These are phyloP conservation scores for Tiaroga cobitis DNA, from an alignment of 2,797 vertebrate species.

Conservation along the genomic window DNA sequence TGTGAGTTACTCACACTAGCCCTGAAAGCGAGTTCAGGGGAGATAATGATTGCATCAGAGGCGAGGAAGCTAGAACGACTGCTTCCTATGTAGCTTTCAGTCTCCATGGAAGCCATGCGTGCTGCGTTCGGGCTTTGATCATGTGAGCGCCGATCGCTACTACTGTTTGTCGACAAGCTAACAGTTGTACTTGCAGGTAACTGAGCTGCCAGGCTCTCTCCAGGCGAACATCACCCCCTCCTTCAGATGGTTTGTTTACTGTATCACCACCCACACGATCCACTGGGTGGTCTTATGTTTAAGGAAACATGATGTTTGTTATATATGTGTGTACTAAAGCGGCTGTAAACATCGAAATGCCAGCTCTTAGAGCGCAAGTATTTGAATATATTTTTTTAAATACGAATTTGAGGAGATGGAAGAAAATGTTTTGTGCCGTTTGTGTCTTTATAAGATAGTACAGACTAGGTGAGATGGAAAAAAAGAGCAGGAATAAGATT, in stretches of 20 bases:
- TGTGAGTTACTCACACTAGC: constrained; percentile 41
- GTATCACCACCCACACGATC: constrained; percentile 42
- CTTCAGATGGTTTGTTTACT: constrained; percentile 51
- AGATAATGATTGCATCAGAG: constrained; percentile 55
- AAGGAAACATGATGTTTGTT: constrained; percentile 58
- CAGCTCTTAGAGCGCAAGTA: not conserved
- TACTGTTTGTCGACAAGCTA: constrained; percentile 49
- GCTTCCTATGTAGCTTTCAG: constrained; percentile 44
- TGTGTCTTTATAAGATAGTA: not conserved
- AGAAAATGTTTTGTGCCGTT: not conserved
- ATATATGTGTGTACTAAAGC: constrained; percentile 36
- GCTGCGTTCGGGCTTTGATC: constrained; percentile 57
- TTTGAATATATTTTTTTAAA: not conserved
- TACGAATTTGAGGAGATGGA: not conserved
- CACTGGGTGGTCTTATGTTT: constrained; percentile 25
- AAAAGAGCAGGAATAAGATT: not conserved
- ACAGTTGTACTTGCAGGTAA: constrained; percentile 48
- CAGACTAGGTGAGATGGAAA: not conserved
- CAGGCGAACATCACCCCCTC: constrained; percentile 42
- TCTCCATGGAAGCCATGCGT: constrained; percentile 39
- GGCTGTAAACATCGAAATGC: constrained; percentile 23
- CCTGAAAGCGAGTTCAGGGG: constrained; percentile 57
- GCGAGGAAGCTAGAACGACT: constrained; percentile 47
- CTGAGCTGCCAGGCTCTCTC: constrained; percentile 44
- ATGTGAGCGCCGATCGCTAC: constrained; percentile 6